Conservation (phyloP, 2,113 vertebrate species). For the Grus americana region DNA sequence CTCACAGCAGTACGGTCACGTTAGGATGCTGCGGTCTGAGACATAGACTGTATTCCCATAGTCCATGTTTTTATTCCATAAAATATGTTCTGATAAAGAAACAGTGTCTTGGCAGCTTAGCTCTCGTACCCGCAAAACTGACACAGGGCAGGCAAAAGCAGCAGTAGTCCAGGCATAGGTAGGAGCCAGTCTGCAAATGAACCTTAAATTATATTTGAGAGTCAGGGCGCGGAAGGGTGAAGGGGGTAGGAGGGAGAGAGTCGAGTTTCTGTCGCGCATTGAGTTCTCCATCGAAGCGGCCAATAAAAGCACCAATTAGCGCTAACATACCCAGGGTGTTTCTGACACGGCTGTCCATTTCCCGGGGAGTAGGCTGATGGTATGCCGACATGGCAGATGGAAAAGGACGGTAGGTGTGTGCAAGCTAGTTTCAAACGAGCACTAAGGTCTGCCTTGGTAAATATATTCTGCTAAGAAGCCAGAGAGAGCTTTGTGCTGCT, state of each 20-base stretch:
- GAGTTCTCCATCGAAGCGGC: neutral
- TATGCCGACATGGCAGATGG: neutral
- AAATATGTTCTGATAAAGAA: neutral
- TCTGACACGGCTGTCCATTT: neutral
- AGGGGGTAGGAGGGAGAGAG: neutral
- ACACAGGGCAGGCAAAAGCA: neutral
- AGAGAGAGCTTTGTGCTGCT: neutral
- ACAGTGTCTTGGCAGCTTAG: neutral
- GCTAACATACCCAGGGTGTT: neutral
- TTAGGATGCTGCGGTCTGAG: neutral
- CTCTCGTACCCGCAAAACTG: neutral
- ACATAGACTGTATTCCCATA: neutral
- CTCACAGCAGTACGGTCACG: neutral
- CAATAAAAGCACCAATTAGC: neutral
- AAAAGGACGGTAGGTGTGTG: neutral
- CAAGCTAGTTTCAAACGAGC: neutral
- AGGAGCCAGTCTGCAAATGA: neutral
- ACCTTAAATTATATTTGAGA: neutral
- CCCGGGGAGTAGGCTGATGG: neutral
- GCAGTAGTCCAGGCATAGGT: neutral
- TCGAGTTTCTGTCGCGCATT: neutral
- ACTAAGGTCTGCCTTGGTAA: neutral
- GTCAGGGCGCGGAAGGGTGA: rapidly evolving
- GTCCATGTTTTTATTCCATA: neutral
- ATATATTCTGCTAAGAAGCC: neutral